phyloP scores from a whole-genome alignment of 2,888 invertebrate genomes.

The Mermis nigrescens region DNA sequence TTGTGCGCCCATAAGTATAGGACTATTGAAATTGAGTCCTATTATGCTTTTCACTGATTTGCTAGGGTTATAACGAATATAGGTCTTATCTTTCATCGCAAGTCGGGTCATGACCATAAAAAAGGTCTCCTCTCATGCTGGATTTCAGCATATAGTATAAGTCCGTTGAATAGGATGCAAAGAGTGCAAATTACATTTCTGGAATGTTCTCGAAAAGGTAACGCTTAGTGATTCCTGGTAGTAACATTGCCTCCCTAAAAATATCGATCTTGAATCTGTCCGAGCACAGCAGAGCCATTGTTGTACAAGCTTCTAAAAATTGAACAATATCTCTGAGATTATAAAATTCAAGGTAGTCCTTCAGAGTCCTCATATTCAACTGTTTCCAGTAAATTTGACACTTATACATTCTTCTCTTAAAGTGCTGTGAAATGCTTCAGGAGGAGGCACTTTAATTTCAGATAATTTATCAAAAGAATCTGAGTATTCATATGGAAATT shows the following conservation, averaged over 20 bases:
- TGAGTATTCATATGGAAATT: conserved; percentile 5
- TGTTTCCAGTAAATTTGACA: not conserved
- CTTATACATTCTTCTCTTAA: not conserved
- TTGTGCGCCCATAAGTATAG: not conserved
- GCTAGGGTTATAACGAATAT: not conserved
- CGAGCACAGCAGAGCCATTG: conserved; percentile 14
- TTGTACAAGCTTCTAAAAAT: conserved; percentile 14
- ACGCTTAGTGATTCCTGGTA: conserved; percentile 9
- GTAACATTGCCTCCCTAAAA: conserved; percentile 12
- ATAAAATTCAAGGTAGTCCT: conserved; percentile 10
- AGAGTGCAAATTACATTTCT: not conserved
- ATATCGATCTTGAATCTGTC: conserved; percentile 8
- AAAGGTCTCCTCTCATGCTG: not conserved
- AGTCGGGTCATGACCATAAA: not conserved
- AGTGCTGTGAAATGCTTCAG: conserved; percentile 3
- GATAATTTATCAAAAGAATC: conserved; percentile 3
- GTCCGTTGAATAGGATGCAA: not conserved
- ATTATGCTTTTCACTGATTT: not conserved
- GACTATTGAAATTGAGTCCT: not conserved
- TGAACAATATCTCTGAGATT: conserved; percentile 13
- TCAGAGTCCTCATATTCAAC: not conserved
- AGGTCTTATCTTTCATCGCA: not conserved
- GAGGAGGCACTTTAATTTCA: conserved; percentile 1
- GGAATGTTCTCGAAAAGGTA: conserved; percentile 12
- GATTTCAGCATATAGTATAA: not conserved